Conservation (phyloP, 2,888 invertebrate species). For the Anthophora plumipes region DNA sequence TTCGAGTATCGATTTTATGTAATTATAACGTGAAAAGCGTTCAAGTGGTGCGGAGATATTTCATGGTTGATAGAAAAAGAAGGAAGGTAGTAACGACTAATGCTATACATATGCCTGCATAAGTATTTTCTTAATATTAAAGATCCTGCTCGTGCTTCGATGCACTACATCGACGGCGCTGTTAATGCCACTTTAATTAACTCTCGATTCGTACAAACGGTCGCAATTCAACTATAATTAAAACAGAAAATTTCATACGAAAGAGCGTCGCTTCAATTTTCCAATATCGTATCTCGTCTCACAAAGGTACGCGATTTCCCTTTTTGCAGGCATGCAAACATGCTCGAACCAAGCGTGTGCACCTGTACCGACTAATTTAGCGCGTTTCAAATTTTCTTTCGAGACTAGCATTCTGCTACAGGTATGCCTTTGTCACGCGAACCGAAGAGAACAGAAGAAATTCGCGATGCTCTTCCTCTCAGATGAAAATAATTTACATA, state of each 20-base stretch:
- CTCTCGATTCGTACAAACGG: conserved; percentile 14
- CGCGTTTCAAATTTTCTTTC: not conserved
- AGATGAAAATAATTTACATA: conserved; percentile 21
- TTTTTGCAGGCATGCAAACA: no score
- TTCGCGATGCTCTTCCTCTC: not conserved
- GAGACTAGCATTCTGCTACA: not conserved
- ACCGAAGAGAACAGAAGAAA: conserved; percentile 6
- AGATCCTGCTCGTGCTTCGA: no score
- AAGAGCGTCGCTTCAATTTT: not conserved
- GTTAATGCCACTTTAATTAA: conserved; percentile 55
- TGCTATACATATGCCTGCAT: conserved; percentile 19
- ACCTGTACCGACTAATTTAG: not conserved
- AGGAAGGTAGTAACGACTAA: conserved; percentile 2
- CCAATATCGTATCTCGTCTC: no score
- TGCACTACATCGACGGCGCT: no score
- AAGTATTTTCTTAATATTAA: conserved; percentile 48
- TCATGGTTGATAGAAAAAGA: conserved; percentile 29
- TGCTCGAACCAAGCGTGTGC: no score
- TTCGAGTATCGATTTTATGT: no score
- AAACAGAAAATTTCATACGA: conserved; percentile 24
- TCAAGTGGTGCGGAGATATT: conserved; percentile 40
- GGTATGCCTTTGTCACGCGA: conserved; percentile 14
- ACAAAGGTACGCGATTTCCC: no score
- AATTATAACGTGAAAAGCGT: no score
- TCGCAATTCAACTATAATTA: conserved; percentile 24